Conservation (phyloP, 2,888 invertebrate species). For the Pterostichus madidus region DNA sequence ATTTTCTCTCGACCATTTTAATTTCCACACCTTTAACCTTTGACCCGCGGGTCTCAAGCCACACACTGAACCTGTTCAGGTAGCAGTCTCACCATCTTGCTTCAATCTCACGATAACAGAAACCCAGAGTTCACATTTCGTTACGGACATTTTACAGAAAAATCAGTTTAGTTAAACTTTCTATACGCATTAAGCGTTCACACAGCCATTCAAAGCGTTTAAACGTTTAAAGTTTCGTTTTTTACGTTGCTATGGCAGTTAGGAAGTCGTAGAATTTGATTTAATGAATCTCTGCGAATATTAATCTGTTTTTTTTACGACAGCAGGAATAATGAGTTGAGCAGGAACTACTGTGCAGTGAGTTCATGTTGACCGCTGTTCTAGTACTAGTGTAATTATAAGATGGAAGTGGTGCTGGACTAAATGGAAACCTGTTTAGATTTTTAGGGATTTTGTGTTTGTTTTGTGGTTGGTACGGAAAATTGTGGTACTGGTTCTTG, state of each 20-base stretch:
- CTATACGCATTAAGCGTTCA: constrained; percentile 1
- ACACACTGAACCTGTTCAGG: not conserved
- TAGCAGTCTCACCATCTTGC: not conserved
- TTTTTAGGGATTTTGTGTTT: constrained; percentile 1
- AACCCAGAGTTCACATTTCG: not conserved
- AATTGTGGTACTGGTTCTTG: not conserved
- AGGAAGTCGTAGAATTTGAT: too few species aligned
- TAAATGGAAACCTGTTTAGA: not conserved
- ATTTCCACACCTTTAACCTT: constrained; percentile 7
- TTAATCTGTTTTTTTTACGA: too few species aligned
- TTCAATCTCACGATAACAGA: not conserved
- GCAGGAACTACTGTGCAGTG: not conserved
- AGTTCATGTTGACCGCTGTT: not conserved
- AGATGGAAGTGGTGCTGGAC: not conserved
- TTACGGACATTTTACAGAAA: not conserved
- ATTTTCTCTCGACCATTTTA: not conserved
- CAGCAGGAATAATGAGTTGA: too few species aligned
- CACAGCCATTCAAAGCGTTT: not conserved
- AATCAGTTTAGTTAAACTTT: not conserved
- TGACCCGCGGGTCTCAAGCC: not conserved
- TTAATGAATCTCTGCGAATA: too few species aligned
- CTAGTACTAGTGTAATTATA: constrained; percentile 1
- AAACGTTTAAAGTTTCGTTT: constrained; percentile 4
- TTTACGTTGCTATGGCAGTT: not conserved
- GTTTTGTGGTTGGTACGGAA: not conserved